These are phyloP conservation scores for Fistularia commersonii DNA, from an alignment of 2,797 vertebrate species.

Conservation along the genomic window DNA sequence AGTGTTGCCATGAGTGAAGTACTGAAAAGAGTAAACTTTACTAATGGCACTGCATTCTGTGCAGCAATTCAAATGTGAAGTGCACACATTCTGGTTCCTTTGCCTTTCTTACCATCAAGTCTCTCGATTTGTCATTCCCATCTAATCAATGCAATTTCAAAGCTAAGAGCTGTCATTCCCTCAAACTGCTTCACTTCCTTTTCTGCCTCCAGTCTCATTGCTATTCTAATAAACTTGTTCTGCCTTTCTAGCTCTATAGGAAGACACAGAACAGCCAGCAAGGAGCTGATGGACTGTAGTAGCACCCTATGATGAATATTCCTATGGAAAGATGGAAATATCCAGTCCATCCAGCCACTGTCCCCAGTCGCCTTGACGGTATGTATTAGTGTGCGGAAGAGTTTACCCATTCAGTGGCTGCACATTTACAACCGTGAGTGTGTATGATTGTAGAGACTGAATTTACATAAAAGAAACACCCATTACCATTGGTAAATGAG, in stretches of 20 bases:
- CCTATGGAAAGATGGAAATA: too few species aligned
- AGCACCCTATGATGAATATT: slow-evolving; percentile 53
- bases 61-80: too few species aligned
- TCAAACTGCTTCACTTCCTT: slow-evolving; percentile 22
- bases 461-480: too few species aligned
- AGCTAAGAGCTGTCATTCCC: slow-evolving; percentile 10
- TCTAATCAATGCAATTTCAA: slow-evolving; percentile 31
- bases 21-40: too few species aligned
- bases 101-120: not conserved
- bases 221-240: slow-evolving; percentile 10
- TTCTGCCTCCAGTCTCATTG: slow-evolving; percentile 15
- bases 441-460: too few species aligned
- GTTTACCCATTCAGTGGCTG: too few species aligned
- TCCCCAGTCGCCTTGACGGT: slow-evolving; percentile 5
- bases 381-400: slow-evolving; percentile 4
- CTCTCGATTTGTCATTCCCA: slow-evolving; percentile 19
- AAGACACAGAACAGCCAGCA: slow-evolving; percentile 35
- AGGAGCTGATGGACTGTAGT: slow-evolving; percentile 32
- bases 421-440: too few species aligned
- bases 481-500: too few species aligned
- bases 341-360: slow-evolving; percentile 15
- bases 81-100: not conserved
- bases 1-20: too few species aligned
- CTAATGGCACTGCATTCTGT: too few species aligned
- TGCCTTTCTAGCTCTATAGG: slow-evolving; percentile 9